phyloP scores from a whole-genome alignment of 2,888 invertebrate genomes.

The Lochmaea crataegi region DNA sequence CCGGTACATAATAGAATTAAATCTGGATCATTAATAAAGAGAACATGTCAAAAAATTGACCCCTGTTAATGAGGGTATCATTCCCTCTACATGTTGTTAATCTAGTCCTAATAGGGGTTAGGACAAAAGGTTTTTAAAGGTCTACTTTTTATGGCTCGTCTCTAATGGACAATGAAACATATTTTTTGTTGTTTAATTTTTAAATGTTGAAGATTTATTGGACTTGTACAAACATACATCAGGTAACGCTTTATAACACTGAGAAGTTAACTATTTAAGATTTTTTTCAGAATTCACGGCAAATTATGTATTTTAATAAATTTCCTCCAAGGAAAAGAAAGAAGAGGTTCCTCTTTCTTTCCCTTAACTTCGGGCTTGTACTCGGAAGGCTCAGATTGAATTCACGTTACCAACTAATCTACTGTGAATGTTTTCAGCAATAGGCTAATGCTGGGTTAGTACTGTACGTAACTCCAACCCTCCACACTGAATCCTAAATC shows the following conservation, averaged over 20 bases:
- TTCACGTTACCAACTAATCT: no score
- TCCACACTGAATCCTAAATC: no score
- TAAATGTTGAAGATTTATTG: not conserved
- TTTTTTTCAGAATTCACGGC: no score
- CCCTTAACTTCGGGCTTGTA: no score
- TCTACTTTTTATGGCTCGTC: conserved; percentile 43
- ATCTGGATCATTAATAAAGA: conserved; percentile 58
- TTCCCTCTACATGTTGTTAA: conserved; percentile 56
- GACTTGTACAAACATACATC: not conserved
- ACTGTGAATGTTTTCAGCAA: no score
- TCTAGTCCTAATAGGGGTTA: conserved; percentile 47
- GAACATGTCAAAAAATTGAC: conserved; percentile 59
- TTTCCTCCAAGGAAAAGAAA: no score
- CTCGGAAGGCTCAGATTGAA: no score
- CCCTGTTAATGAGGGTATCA: conserved; percentile 61
- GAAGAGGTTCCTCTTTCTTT: no score
- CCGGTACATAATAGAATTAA: conserved; percentile 50
- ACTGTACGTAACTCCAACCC: no score
- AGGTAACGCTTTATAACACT: not conserved
- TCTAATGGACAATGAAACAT: conserved; percentile 49
- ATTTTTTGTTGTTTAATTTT: conserved; percentile 42
- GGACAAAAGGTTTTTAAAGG: conserved; percentile 48
- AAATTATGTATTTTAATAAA: no score
- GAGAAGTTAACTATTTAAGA: not conserved
- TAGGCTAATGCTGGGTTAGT: no score